Base-by-base conservation (phyloP, 92 coral and sea anemone species). In the Zoanthus sansibaricus region DNA sequence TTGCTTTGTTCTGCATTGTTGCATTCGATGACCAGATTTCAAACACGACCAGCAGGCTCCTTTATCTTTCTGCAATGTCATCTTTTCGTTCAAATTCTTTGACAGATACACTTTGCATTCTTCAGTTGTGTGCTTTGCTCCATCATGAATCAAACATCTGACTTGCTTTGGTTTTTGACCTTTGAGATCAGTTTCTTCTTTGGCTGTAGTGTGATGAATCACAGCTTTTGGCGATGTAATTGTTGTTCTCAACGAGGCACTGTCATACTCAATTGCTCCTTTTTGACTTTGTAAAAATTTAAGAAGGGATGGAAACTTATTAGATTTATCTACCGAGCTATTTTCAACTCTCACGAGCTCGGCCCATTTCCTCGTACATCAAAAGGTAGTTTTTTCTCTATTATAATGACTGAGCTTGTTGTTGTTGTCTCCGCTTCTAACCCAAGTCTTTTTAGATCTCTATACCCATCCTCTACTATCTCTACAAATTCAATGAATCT, bases 341-440 rank as follows among this genome's bases (percentile, higher is more conserved):
- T 46, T 44, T 33, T 87, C 78, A 8, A n/a, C 55, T 75, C 90
- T 86, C 6, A 91, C 88, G 2, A 72, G 4, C 77, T 64, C 83
- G 33, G 94, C 88, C 94, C 96, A 88, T 42, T 87, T 47, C 68
- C 67, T 48, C 77, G 77, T 6, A 93, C 54, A 64, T 86, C 88
- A 3, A 25, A 21, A 70, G 94, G 82, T 58, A 91, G 70, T 67
- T 83, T 83, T 15, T 71, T 89, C 71, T 89, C 94, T 8, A 91
- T 91, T 9, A 91, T 87, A 83, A 93, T 91, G 10, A 91, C 96
- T 0, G 94, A 91, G 46, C 94, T 91, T 1, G 94, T 89, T 9
- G 94, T 93, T 14, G 93, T 87, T 5, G 91, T 94, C 37, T 93
- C 96, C 6, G 46, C 31, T 69, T 84, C 94, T 55, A 94, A 75